A percentile compares a stretch with the other conserved stretches of the same genome.
Evolutionary conservation across 2,113 vertebrate genomes (phyloP).

Genomic region (Oryzias woworae): DNA sequence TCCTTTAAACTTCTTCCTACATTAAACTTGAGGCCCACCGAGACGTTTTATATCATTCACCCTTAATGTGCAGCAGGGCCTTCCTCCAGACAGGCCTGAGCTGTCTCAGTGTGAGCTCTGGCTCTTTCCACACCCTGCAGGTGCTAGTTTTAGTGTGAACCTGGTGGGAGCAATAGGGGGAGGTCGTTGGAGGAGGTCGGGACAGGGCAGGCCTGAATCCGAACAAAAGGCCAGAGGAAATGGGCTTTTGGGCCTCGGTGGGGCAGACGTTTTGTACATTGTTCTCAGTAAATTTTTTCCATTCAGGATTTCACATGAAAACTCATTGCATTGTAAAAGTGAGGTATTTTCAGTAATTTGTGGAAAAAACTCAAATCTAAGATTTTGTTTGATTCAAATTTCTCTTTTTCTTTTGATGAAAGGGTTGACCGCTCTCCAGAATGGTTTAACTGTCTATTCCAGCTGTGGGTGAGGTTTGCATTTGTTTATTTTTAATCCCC

Average conservation of each 20-base stretch:
- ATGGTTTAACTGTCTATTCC: slow-evolving; percentile 58
- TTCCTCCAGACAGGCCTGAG: slow-evolving; percentile 41
- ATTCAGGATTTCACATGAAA: slow-evolving; percentile 60
- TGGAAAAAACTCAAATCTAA: slow-evolving; percentile 35
- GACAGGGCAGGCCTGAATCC: slow-evolving; percentile 17
- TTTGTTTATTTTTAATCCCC: slow-evolving; percentile 72
- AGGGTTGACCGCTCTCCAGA: slow-evolving; percentile 54
- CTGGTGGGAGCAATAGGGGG: slow-evolving; percentile 8
- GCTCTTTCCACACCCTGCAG: slow-evolving; percentile 43
- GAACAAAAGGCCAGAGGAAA: slow-evolving; percentile 46
- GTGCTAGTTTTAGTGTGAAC: slow-evolving; percentile 39
- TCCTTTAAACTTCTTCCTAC: slow-evolving; percentile 63
- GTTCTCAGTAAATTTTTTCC: slow-evolving; percentile 51
- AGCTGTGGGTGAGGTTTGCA: slow-evolving; percentile 56
- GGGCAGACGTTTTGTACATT: slow-evolving; percentile 51
- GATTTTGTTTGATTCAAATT: slow-evolving; percentile 35
- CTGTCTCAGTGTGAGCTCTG: slow-evolving; percentile 48
- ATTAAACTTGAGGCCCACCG: slow-evolving; percentile 48
- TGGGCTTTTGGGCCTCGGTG: slow-evolving; percentile 37
- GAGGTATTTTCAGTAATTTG: slow-evolving; percentile 18
- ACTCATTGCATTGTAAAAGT: slow-evolving; percentile 23
- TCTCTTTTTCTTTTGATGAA: slow-evolving; percentile 32
- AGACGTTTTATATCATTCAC: slow-evolving; percentile 45
- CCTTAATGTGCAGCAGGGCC: slow-evolving; percentile 33
- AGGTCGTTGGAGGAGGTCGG: slow-evolving; percentile 13